These are phyloP conservation scores for Beris chalybata DNA, from an alignment of 2,888 invertebrate genomes.

Conservation along the genomic window DNA sequence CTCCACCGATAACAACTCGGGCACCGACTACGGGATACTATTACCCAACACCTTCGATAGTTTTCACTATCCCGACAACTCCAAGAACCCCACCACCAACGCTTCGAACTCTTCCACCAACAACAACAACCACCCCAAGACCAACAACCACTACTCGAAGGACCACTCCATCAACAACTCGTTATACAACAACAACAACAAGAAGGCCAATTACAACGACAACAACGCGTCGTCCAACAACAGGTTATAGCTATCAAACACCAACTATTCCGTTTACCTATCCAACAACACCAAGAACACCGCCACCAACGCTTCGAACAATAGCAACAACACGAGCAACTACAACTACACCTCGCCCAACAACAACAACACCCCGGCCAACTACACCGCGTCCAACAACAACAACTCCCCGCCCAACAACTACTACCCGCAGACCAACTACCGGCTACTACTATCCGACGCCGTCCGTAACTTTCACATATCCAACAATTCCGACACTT, in stretches of 20 bases:
- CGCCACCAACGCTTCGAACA: conserved; percentile 5
- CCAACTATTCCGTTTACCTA: conserved; percentile 5
- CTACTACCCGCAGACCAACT: conserved; percentile 5
- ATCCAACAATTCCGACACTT: background rate
- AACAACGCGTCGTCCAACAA: conserved; percentile 9
- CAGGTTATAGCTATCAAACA: conserved; percentile 2
- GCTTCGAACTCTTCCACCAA: no score
- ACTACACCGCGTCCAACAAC: background rate
- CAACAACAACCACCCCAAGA: background rate
- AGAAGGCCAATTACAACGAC: conserved; percentile 10
- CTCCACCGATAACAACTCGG: no score
- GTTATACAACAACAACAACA: background rate
- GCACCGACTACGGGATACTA: conserved; percentile 6
- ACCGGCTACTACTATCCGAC: conserved; percentile 7
- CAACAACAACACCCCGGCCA: conserved; percentile 8
- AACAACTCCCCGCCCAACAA: background rate
- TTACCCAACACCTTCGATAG: background rate
- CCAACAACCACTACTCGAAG: background rate
- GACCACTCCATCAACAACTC: background rate
- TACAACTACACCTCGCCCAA: background rate
- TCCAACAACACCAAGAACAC: conserved; percentile 1
- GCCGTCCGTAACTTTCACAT: background rate
- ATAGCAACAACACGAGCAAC: background rate
- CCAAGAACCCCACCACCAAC: background rate
- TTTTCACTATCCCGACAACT: background rate